Evolutionary conservation across 2,888 invertebrate species (phyloP).

Genomic region (Chorisops tibialis): DNA sequence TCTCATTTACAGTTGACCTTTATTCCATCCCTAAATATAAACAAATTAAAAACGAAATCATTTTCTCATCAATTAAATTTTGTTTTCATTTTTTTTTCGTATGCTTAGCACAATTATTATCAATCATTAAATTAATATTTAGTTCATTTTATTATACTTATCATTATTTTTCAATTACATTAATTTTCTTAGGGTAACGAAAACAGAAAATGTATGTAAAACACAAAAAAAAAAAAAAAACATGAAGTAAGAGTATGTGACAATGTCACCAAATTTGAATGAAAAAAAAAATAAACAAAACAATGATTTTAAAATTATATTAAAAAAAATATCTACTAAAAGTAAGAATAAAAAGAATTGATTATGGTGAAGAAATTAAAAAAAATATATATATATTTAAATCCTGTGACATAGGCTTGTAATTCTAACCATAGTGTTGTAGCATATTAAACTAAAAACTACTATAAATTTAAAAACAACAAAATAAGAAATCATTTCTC

Average conservation of each 20-base stretch:
- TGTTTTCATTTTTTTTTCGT: too few relatives aligned
- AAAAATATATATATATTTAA: background rate
- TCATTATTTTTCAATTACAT: too few relatives aligned
- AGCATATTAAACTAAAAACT: slow-evolving; percentile 5
- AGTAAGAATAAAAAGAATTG: slow-evolving; percentile 16
- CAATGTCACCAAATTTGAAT: slow-evolving; percentile 27
- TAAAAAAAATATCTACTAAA: slow-evolving; percentile 23
- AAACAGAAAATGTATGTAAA: slow-evolving; percentile 17
- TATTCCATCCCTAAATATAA: too few relatives aligned
- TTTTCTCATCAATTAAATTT: too few relatives aligned
- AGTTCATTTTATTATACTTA: too few relatives aligned
- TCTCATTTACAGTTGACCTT: too few relatives aligned
- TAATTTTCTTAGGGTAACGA: too few relatives aligned
- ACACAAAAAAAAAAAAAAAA: slow-evolving; percentile 7
- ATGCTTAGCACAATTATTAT: too few relatives aligned
- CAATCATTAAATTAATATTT: too few relatives aligned
- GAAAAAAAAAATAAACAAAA: slow-evolving; percentile 10
- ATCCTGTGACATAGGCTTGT: slow-evolving; percentile 12
- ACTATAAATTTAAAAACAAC: slow-evolving; percentile 10
- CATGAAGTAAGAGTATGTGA: slow-evolving; percentile 26
- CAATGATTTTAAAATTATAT: background rate
- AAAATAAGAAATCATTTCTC: background rate
- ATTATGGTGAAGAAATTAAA: too few relatives aligned
- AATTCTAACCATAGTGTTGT: background rate
- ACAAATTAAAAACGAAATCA: too few relatives aligned